These are phyloP conservation scores for Papilio protenor DNA, from an alignment of 2,888 invertebrate species.

Conservation along the genomic window DNA sequence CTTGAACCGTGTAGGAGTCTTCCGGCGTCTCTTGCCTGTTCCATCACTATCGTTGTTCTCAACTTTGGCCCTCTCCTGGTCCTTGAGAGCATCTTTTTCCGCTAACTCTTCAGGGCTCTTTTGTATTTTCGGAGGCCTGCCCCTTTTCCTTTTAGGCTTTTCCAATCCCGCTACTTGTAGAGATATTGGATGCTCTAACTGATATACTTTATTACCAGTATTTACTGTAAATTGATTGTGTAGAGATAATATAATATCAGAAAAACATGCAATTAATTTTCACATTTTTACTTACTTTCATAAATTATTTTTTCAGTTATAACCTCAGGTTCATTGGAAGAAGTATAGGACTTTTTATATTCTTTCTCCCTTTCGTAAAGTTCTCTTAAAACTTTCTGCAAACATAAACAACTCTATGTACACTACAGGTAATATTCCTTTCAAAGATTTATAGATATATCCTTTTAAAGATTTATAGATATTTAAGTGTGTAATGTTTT, in stretches of 20 bases:
- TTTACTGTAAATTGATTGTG: slow-evolving; percentile 76
- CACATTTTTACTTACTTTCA: slow-evolving; percentile 65
- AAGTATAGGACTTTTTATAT: slow-evolving; percentile 65
- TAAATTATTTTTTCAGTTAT: slow-evolving; percentile 69
- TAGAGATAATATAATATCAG: background rate
- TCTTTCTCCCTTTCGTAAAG: slow-evolving; percentile 71
- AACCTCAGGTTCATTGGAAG: slow-evolving; percentile 57
- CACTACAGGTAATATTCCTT: background rate
- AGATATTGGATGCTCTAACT: slow-evolving; percentile 86
- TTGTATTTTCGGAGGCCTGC: slow-evolving; percentile 87
- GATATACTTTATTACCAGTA: slow-evolving; percentile 86
- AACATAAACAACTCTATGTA: slow-evolving; percentile 43
- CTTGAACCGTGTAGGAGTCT: slow-evolving; percentile 85
- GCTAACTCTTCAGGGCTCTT: slow-evolving; percentile 70
- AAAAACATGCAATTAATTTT: background rate
- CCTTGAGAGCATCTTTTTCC: slow-evolving; percentile 58
- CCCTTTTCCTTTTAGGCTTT: slow-evolving; percentile 87
- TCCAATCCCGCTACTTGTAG: slow-evolving; percentile 86
- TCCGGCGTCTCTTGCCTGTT: slow-evolving; percentile 85
- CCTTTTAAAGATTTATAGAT: background rate
- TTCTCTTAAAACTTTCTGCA: slow-evolving; percentile 75
- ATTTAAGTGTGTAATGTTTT: slow-evolving; percentile 16
- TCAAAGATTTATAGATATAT: background rate
- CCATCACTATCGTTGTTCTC: slow-evolving; percentile 65
- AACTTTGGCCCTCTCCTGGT: slow-evolving; percentile 53